Conservation (phyloP, 2,113 vertebrate species). For the Rallus limicola region DNA sequence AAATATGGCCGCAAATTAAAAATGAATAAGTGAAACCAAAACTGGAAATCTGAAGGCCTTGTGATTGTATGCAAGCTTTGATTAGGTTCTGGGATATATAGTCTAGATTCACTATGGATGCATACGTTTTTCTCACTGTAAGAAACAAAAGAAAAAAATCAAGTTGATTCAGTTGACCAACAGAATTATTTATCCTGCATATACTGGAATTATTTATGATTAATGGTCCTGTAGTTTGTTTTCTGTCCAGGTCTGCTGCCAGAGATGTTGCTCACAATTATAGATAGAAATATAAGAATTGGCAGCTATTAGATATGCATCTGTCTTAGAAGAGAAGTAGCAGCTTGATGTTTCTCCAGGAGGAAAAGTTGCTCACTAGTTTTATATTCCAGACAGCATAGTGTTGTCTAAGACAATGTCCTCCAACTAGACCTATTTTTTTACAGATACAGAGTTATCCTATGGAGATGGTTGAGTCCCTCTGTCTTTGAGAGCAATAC, state of each 20-base stretch:
- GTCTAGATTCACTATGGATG: not conserved
- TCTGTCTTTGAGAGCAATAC: not conserved
- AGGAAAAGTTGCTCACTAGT: not conserved
- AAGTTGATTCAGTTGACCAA: not conserved
- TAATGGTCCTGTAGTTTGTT: not conserved
- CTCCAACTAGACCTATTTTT: not conserved
- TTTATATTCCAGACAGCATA: not conserved
- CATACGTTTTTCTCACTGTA: fast-evolving
- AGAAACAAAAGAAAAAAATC: not conserved
- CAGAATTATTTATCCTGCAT: not conserved
- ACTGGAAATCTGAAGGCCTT: not conserved
- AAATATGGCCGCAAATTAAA: not conserved
- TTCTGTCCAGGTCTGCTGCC: not conserved
- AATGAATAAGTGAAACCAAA: not conserved
- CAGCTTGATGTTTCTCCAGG: not conserved
- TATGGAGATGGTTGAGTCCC: not conserved
- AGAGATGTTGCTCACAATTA: not conserved
- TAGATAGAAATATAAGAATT: not conserved
- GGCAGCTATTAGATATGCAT: not conserved
- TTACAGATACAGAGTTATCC: not conserved
- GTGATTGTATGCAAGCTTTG: not conserved
- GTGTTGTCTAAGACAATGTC: not conserved
- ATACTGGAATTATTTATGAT: not conserved
- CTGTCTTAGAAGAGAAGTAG: not conserved
- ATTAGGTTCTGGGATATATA: not conserved